Base-by-base conservation (phyloP, 2,888 invertebrate genomes). In the Epinotia demarniana region DNA sequence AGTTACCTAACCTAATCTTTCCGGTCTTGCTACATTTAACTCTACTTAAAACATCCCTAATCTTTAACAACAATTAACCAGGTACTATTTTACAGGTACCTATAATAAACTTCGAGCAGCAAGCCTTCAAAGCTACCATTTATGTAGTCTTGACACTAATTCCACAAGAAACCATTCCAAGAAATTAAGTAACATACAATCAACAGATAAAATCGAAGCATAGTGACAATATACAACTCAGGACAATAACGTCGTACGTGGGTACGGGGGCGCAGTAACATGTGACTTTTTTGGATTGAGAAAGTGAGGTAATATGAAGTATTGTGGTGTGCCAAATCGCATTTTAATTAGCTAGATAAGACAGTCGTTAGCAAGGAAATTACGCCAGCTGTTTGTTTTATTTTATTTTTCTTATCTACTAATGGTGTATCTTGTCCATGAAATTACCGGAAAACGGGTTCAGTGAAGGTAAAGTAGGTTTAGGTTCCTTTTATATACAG, bases 261-360 rank as follows among this genome's bases (percentile, higher is more conserved):
- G 0, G 11, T 49, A 23, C 19, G 9, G 3, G 13, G 39, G 3
- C 0, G 19, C 23, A n/a, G 39, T n/a, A 5, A 69, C 58, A 9
- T 60, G 8, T n/a, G 58, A 60, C 58, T 1, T 58, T 69, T 6
- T 60, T 23, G n/a, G 5, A 46, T 23, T 23, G 23, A 46, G 46
- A n/a, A 12, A 1, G 2, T 46, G 66, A 58, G 63, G 69, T 53
- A 67, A 16, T 60, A 66, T 55, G 73, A 72, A 67, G 72, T 60
- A 69, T 69, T 58, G 58, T 58, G 63, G 81, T 90, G 90, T 90
- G 90, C 92, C 89, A 93, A 93, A 93, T 93, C 89, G 92, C 88
- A 89, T 92, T 93, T 93, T 93, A 93, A 93, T 93, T 93, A 92
- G 88, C 77, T 78, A 90, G 92, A 92, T 92, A 92, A 91, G 90